Evolutionary conservation across 2,888 invertebrate genomes (phyloP).

Genomic region (Drosophila kokeensis): DNA sequence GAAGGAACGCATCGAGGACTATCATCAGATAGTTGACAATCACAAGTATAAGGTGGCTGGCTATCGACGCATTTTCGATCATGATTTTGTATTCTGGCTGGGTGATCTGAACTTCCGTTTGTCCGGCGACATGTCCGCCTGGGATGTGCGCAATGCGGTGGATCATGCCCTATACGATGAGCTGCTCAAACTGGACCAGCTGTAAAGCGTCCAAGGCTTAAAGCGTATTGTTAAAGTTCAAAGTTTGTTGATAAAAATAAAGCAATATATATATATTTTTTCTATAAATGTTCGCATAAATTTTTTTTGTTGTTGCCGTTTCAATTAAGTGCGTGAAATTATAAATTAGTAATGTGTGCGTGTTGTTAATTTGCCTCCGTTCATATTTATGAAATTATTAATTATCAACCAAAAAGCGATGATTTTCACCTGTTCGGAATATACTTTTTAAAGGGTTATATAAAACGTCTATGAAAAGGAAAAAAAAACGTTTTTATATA

Average conservation of each 20-base stretch:
- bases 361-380: neutral
- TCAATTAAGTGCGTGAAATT: constrained; percentile 7
- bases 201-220: constrained; percentile 2
- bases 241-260: constrained; percentile 46
- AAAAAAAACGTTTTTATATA: neutral
- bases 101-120: constrained; percentile 96
- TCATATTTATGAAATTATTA: neutral
- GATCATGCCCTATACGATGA: constrained; percentile 88
- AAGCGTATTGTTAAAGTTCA: constrained; percentile 31
- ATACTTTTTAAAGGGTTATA: neutral
- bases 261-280: constrained; percentile 43
- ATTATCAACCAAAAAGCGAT: neutral
- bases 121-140: constrained; percentile 88
- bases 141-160: constrained; percentile 89
- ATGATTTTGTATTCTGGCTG: constrained; percentile 97
- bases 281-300: constrained; percentile 1
- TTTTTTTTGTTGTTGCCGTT: neutral
- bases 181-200: constrained; percentile 91
- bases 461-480: neutral
- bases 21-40: constrained; percentile 93
- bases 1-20: constrained; percentile 93
- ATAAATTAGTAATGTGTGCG: neutral
- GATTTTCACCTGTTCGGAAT: neutral
- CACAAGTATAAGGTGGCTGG: constrained; percentile 91
- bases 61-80: constrained; percentile 93